Percentiles rank a stretch among this genome's conserved stretches.
phyloP scores from a whole-genome alignment of 1,140 invertebrate genomes.

The Lerema accius region DNA sequence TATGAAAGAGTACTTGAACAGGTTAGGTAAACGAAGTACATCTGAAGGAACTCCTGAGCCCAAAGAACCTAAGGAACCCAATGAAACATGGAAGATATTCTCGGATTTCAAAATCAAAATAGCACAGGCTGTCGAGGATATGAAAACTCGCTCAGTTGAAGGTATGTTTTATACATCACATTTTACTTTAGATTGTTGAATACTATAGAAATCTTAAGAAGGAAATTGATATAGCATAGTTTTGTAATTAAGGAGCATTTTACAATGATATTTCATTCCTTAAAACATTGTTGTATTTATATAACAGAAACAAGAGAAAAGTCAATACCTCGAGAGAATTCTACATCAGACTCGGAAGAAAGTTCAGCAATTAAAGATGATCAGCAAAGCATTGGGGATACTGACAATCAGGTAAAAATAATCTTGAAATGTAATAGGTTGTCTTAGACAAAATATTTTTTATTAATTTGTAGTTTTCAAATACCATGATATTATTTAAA shows the following conservation, averaged over 20 bases:
- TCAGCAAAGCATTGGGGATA: conserved; percentile 77
- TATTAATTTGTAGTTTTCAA: too few relatives aligned
- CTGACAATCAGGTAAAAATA: conserved; percentile 76
- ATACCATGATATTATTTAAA: too few relatives aligned
- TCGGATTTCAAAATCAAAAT: conserved; percentile 82
- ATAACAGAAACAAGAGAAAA: conserved; percentile 74
- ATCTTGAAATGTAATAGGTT: too few relatives aligned
- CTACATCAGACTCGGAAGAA: conserved; percentile 79
- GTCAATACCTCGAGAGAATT: conserved; percentile 69
- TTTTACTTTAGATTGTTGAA: too few relatives aligned
- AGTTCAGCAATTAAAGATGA: conserved; percentile 76
- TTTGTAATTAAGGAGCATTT: conserved; percentile 16
- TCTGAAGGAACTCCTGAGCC: conserved; percentile 65
- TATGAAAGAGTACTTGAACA: conserved; percentile 81
- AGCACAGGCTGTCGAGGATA: conserved; percentile 80
- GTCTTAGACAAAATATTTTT: too few relatives aligned
- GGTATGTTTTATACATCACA: too few relatives aligned
- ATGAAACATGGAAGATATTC: conserved; percentile 82
- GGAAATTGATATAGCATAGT: too few relatives aligned
- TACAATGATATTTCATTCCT: too few relatives aligned
- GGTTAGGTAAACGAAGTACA: conserved; percentile 72
- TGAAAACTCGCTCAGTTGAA: conserved; percentile 76
- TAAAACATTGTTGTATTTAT: too few relatives aligned
- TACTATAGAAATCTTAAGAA: too few relatives aligned
- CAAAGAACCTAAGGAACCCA: conserved; percentile 74